Evolutionary conservation across 2,888 invertebrate species (phyloP), one percentile per base, ranked within the genome.

Genomic region (Aphodius granarius): DNA sequence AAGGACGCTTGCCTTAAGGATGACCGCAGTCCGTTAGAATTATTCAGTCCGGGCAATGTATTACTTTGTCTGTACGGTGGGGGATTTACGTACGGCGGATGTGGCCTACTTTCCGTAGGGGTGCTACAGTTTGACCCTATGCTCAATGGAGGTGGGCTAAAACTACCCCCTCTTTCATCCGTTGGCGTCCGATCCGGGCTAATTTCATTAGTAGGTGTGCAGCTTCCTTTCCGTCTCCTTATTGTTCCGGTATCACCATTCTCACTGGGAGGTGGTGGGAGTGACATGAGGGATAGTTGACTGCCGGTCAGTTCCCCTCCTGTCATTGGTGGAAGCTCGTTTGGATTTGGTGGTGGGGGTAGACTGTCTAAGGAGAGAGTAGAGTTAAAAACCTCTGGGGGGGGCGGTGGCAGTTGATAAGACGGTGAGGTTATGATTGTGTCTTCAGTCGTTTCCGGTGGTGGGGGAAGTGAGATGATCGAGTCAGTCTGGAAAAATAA

Each of bases 351-450:
- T 0, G 95, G 95, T 16, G 94, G 95, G 0, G 94, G 94, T 76
- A 95, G 86, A n/a, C 94, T 94, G 81, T 95, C 95, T 64, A 95
- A 86, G 20, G 95, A 95, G 13, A 94, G 87, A 15, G 93, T 94
- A 0, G 94, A 94, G 73, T 93, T 91, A 84, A 94, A 93, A 89
- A 95, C 91, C 81, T 92, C 92, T 1, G 91, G 90, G 0, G 94
- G 94, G 0, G 94, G 94, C 1, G 94, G 94, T 0, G 94, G 94
- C 17, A 92, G 87, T 0, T 93, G 92, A 78, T 86, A 86, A 15
- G 84, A 84, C 13, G 90, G 86, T 9, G 90, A 89, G 73, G 90
- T 90, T 3, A 83, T 77, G 6, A 83, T 82, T 20, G 84, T 79
- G 73, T 88, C 86, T 75, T 86, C 85, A 78, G 90, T 90, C 71